These are phyloP conservation scores for Pentalonia nigronervosa DNA, from an alignment of 1,140 invertebrate species.

Conservation along the genomic window DNA sequence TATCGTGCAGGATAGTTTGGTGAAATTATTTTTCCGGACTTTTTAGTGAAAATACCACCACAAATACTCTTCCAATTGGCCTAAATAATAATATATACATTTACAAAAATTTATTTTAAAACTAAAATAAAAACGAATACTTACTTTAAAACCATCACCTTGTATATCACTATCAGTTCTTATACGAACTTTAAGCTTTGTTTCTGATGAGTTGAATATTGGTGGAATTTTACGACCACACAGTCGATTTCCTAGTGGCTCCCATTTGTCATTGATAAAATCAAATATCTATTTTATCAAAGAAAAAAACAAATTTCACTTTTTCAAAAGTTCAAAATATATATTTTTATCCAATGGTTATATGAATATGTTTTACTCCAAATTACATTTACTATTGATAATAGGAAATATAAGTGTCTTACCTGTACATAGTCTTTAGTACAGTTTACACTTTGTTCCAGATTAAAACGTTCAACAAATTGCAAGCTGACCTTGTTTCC, in stretches of 20 bases:
- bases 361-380: background rate
- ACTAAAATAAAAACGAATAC: conserved; percentile 40
- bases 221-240: conserved; percentile 77
- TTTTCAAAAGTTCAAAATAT: background rate
- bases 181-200: conserved; percentile 75
- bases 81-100: background rate
- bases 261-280: conserved; percentile 66
- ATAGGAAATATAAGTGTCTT: background rate
- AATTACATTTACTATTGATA: background rate
- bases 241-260: conserved; percentile 67
- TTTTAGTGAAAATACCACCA: conserved; percentile 22
- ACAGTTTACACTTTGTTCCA: conserved; percentile 77
- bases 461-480: conserved; percentile 73
- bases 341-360: background rate
- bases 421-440: conserved; percentile 82
- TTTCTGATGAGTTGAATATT: conserved; percentile 70
- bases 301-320: background rate
- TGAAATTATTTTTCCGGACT: conserved; percentile 32
- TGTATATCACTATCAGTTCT: conserved; percentile 71
- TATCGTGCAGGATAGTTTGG: conserved; percentile 14
- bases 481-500: conserved; percentile 77
- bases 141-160: conserved; percentile 76
- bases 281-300: conserved; percentile 63
- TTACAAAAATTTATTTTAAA: background rate
- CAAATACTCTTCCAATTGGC: conserved; percentile 27